These are phyloP conservation scores for Hoplostethus atlanticus DNA, from an alignment of 2,797 vertebrate species.

Conservation along the genomic window DNA sequence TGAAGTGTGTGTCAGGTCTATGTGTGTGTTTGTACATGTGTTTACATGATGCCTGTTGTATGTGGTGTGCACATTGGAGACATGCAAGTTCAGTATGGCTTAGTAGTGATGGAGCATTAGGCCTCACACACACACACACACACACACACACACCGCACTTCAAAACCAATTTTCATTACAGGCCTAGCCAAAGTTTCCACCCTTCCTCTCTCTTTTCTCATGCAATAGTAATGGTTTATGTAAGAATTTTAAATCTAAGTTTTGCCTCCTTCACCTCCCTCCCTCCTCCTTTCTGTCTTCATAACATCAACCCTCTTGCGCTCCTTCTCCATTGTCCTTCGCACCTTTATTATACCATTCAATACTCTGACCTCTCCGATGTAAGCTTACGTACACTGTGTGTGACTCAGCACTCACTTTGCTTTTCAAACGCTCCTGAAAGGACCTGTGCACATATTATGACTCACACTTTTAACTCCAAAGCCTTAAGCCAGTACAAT, in stretches of 20 bases:
- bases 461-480: neutral
- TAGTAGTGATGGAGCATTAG: conserved; percentile 6
- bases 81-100: conserved; percentile 15
- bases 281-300: neutral
- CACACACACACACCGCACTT: conserved; percentile 19
- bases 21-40: neutral
- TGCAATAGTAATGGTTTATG: conserved; percentile 51
- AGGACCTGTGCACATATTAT: neutral
- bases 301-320: neutral
- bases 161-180: conserved; percentile 37
- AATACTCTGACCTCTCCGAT: conserved; percentile 17
- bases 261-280: conserved; percentile 1
- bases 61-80: conserved; percentile 10
- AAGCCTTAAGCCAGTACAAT: neutral
- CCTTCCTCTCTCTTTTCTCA: conserved; percentile 22
- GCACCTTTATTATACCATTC: neutral
- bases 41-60: neutral
- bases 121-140: neutral
- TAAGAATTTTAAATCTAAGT: conserved; percentile 37
- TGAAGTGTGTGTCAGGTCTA: conserved; percentile 10
- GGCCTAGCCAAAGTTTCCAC: conserved; percentile 12
- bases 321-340: neutral
- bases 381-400: neutral
- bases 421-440: neutral
- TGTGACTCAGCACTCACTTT: neutral